These are phyloP conservation scores for Eurytoma californica DNA, from an alignment of 2,888 invertebrate species.

Conservation along the genomic window DNA sequence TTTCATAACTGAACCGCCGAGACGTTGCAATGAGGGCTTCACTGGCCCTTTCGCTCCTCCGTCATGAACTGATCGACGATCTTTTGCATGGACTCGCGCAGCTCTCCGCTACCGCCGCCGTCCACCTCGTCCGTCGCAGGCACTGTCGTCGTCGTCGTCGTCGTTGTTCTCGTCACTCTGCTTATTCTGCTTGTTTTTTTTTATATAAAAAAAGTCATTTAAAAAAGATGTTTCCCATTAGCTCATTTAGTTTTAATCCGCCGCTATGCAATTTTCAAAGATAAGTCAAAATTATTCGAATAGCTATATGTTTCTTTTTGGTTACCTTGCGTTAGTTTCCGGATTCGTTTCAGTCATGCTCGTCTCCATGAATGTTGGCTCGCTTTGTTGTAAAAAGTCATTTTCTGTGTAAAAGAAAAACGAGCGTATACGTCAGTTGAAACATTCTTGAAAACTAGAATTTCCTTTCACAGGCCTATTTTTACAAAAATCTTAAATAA, in stretches of 20 bases:
- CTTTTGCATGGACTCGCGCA: slow-evolving; percentile 77
- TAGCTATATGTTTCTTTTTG: no score
- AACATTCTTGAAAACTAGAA: not conserved
- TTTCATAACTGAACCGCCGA: not conserved
- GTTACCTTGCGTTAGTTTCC: slow-evolving; percentile 77
- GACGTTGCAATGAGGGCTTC: not conserved
- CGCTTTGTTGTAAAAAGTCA: slow-evolving; percentile 79
- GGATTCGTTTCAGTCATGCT: slow-evolving; percentile 77
- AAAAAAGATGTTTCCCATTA: no score
- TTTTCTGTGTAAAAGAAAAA: slow-evolving; percentile 75
- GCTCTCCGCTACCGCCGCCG: slow-evolving; percentile 69
- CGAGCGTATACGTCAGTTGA: not conserved
- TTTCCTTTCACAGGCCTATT: slow-evolving; percentile 23
- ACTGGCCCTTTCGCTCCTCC: slow-evolving; percentile 75
- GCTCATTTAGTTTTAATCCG: no score
- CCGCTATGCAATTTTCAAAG: no score
- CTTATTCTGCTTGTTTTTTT: slow-evolving; percentile 72
- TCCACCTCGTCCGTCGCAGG: slow-evolving; percentile 57
- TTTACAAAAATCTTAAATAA: slow-evolving; percentile 22
- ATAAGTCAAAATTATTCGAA: no score
- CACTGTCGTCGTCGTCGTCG: slow-evolving; percentile 74
- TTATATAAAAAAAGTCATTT: no score
- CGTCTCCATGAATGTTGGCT: slow-evolving; percentile 77
- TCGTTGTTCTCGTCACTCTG: slow-evolving; percentile 76
- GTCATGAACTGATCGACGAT: slow-evolving; percentile 78